phyloP scores from a whole-genome alignment of 2,888 invertebrate genomes.

The Parasteatoda lunata region DNA sequence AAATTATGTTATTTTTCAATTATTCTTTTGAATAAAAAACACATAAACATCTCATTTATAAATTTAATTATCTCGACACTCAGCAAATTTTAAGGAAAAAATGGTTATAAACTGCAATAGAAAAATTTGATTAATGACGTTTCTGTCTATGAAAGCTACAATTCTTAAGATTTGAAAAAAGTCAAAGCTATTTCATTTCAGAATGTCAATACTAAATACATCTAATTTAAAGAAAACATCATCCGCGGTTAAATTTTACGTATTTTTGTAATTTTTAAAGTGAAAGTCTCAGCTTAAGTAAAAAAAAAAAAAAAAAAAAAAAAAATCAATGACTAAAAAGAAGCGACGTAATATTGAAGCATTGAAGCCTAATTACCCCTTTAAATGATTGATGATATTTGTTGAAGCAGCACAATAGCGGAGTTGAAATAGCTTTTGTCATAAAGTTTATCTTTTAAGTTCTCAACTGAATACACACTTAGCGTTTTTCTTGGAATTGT shows the following conservation, averaged over 20 bases:
- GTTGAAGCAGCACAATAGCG: conserved; percentile 13
- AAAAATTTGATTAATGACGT: background rate
- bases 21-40: too few species aligned
- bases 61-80: too few species aligned
- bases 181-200: background rate
- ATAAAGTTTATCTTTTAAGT: conserved; percentile 36
- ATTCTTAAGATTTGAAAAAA: background rate
- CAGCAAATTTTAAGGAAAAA: too few species aligned
- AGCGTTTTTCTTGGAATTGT: conserved; percentile 18
- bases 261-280: conserved; percentile 21
- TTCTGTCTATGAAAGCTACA: background rate
- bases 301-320: background rate
- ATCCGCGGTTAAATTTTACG: conserved; percentile 3
- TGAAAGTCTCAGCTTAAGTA: background rate
- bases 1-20: too few species aligned
- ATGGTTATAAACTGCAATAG: background rate
- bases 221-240: conserved; percentile 4
- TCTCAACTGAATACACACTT: conserved; percentile 16
- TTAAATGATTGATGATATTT: conserved; percentile 51
- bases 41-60: too few species aligned
- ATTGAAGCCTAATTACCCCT: conserved; percentile 42
- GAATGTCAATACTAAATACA: conserved; percentile 2
- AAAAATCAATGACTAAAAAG: conserved; percentile 10
- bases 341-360: conserved; percentile 5
- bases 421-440: conserved; percentile 26